Evolutionary conservation across 1,140 invertebrate genomes (phyloP).

Genomic region (Whitmania pigra): DNA sequence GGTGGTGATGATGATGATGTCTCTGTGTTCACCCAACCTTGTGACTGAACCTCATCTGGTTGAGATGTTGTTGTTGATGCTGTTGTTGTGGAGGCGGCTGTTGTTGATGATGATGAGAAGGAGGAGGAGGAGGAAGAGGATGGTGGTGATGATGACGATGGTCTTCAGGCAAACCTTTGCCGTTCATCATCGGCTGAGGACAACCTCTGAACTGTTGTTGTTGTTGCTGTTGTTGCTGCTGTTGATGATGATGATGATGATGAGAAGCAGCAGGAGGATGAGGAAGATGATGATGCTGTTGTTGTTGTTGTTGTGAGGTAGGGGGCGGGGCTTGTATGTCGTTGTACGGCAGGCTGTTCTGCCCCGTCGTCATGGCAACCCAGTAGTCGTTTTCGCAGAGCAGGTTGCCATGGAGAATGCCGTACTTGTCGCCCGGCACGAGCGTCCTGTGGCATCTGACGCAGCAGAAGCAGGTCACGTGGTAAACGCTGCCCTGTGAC

Average conservation of each 20-base stretch:
- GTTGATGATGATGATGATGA: not conserved
- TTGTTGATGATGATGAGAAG: too few species aligned
- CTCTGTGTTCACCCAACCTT: too few species aligned
- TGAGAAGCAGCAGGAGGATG: not conserved
- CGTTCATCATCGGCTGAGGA: not conserved
- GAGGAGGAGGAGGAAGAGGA: too few species aligned
- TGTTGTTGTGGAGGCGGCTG: too few species aligned
- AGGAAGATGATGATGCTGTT: too few species aligned
- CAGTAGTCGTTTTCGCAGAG: conserved; percentile 85
- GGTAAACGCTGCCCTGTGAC: conserved; percentile 58
- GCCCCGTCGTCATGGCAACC: conserved; percentile 60
- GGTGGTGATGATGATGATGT: too few species aligned
- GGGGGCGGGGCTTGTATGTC: not conserved
- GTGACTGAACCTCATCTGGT: too few species aligned
- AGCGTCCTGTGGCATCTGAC: conserved; percentile 74
- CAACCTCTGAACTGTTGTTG: not conserved
- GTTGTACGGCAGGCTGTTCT: not conserved
- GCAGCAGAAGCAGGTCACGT: conserved; percentile 83
- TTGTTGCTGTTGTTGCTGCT: not conserved
- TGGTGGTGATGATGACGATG: too few species aligned
- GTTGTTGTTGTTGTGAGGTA: not conserved
- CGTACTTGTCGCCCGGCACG: conserved; percentile 75
- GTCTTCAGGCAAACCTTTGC: too few species aligned
- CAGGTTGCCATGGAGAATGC: conserved; percentile 65
- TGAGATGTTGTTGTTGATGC: too few species aligned